phyloP scores from a whole-genome alignment of 2,888 invertebrate species.

The Phengaris arion region DNA sequence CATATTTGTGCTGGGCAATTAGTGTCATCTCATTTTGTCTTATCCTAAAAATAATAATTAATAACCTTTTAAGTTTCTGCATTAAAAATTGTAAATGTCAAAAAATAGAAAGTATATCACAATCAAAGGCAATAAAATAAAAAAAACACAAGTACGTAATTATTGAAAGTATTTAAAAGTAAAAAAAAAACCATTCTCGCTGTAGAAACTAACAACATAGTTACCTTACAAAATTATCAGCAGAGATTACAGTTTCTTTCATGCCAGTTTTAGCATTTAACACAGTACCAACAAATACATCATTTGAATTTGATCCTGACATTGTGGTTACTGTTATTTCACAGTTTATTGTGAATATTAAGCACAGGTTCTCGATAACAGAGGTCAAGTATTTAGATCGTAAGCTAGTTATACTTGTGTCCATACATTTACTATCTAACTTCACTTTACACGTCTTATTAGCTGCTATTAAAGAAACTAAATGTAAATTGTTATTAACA shows the following conservation, averaged over 20 bases:
- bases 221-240: conserved; percentile 77
- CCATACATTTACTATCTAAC: conserved; percentile 52
- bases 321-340: conserved; percentile 60
- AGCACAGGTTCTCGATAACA: conserved; percentile 56
- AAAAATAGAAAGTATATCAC: no score
- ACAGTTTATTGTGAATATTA: conserved; percentile 39
- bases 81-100: background rate
- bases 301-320: conserved; percentile 52
- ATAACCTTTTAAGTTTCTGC: background rate
- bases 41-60: conserved; percentile 60
- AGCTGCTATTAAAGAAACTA: conserved; percentile 44
- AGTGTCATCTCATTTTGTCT: conserved; percentile 82
- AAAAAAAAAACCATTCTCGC: no score
- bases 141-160: no score
- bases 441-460: conserved; percentile 41
- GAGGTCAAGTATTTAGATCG: conserved; percentile 55
- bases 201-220: background rate
- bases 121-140: no score
- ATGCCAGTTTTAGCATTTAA: conserved; percentile 76
- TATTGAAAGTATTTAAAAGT: no score
- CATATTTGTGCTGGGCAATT: conserved; percentile 85
- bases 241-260: conserved; percentile 71
- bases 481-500: conserved; percentile 45
- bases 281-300: conserved; percentile 80
- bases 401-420: conserved; percentile 53